Evolutionary conservation across 1,140 invertebrate species (phyloP), one percentile per base, ranked within the genome.

Genomic region (Drosophila novamexicana): DNA sequence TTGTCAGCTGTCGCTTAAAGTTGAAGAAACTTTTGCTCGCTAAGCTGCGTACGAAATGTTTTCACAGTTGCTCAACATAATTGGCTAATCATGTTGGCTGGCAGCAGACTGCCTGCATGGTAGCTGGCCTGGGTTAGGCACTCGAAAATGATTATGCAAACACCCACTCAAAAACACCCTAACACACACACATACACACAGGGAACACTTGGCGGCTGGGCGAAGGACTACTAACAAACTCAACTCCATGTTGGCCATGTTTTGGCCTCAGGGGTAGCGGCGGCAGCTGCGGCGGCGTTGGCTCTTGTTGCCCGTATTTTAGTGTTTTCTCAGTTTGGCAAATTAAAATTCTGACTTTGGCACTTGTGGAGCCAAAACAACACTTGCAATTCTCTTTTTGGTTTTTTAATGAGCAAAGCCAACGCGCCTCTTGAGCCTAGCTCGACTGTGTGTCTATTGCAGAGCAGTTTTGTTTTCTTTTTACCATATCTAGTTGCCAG

Each of bases 301-400:
- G n/a, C 57, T 59, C 42, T 61, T 54, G 62, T 65, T 54, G 54
- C 36, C 56, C 18, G 29, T 12, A 12, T 68, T 68, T 61, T 47
- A 52, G 47, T 52, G 32, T 39, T 47, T 50, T 52, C 72, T 62
- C n/a, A 64, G 73, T 84, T 50, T 47, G 67, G 45, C 59, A 89
- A 89, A 89, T 88, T 79, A 88, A 89, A 88, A 88, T 77, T 77
- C 79, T 88, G 80, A 80, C 83, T 89, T 86, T 83, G 66, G 84
- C 83, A 88, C 83, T 86, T 86, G 83, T 86, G 78, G 81, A 65
- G 34, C n/a, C 54, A 52, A 63, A 52, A 66, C n/a, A 53, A 36
- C 32, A 52, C 45, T 49, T 39, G 65, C 53, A 62, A 69, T 68
- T 56, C 57, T 67, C 45, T 58, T 37, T 74, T 69, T 89, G 80